Percentiles rank a stretch among this genome's conserved stretches.
Evolutionary conservation across 1,140 invertebrate species (phyloP).

Genomic region (Bombus waltoni): DNA sequence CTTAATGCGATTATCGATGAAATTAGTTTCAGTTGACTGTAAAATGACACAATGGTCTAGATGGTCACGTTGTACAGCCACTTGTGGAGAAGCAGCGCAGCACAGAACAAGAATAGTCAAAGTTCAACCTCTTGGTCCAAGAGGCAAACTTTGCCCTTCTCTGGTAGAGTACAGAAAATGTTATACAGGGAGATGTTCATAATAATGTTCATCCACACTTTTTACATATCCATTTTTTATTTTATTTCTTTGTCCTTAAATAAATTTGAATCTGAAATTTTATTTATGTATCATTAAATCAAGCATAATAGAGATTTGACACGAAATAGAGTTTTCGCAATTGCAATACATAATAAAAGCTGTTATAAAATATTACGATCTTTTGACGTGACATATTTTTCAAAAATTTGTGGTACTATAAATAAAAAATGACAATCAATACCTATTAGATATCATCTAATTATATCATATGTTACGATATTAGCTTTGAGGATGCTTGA

Average conservation of each 20-base stretch:
- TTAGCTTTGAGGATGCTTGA: constrained; percentile 10
- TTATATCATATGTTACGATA: neutral
- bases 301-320: neutral
- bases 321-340: neutral
- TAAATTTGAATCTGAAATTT: constrained; percentile 1
- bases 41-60: constrained; percentile 85
- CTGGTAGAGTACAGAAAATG: constrained; percentile 74
- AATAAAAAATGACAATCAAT: constrained; percentile 31
- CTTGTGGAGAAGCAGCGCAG: constrained; percentile 84
- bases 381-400: neutral
- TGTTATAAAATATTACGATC: neutral
- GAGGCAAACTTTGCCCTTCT: constrained; percentile 70
- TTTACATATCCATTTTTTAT: constrained; percentile 29
- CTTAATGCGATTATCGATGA: neutral
- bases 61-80: constrained; percentile 86
- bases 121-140: constrained; percentile 68
- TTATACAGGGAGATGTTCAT: constrained; percentile 57
- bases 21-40: constrained; percentile 81
- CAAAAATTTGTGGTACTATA: neutral
- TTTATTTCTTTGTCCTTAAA: neutral
- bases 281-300: constrained; percentile 17
- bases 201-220: constrained; percentile 27
- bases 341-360: neutral
- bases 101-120: constrained; percentile 81
- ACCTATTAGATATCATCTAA: neutral